phyloP scores from a whole-genome alignment of 2,113 vertebrate species.

The Aldabrachelys gigantea region DNA sequence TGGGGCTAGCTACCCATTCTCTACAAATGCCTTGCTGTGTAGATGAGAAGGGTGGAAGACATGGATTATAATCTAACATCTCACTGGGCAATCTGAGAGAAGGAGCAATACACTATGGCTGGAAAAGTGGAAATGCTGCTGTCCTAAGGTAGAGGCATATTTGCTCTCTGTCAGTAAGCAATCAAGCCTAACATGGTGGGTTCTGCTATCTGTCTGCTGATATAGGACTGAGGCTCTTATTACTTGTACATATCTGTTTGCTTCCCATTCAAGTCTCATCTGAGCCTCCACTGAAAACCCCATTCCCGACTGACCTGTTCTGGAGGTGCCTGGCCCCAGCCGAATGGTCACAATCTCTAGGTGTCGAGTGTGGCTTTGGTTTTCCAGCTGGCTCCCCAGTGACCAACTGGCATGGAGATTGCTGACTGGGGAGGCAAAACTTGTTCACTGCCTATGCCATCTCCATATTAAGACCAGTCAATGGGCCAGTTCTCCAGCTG shows the following conservation, averaged over 20 bases:
- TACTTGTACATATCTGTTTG: background rate
- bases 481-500: too few species aligned
- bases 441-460: background rate
- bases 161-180: background rate
- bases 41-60: background rate
- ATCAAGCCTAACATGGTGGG: background rate
- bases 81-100: background rate
- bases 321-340: background rate
- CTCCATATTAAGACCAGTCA: background rate
- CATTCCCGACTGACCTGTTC: background rate
- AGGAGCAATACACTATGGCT: background rate
- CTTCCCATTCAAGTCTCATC: background rate
- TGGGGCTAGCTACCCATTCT: background rate
- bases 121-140: background rate
- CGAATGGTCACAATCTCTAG: background rate
- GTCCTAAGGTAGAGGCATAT: background rate
- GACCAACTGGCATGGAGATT: background rate
- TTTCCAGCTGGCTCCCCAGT: background rate
- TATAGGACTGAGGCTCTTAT: background rate
- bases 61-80: background rate
- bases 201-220: background rate
- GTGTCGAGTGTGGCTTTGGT: background rate
- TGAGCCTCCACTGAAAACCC: background rate
- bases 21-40: background rate
- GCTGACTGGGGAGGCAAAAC: background rate